Evolutionary conservation across 2,888 invertebrate genomes (phyloP), one percentile per base, ranked within the genome.

Genomic region (Microplitis manilae): DNA sequence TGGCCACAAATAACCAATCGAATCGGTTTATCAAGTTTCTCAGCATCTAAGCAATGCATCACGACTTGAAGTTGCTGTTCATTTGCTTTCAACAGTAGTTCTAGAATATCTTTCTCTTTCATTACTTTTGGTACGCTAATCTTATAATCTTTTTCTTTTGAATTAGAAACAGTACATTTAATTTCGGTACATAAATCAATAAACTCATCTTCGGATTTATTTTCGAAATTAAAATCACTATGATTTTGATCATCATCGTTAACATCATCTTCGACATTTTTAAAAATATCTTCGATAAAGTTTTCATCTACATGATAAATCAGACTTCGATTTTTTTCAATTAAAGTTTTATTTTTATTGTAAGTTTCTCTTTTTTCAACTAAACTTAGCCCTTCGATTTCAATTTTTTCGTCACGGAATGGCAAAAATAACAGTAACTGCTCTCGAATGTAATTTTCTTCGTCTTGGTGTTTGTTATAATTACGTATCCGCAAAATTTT

Each of bases 391-490:
- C 20, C 20, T 20, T 20, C 20, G 20, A 20, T 20, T 20, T 20
- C 20, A 20, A 20, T 20, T 38, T 60, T 73, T 60, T 73, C 73
- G 59, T 73, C 39, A 7, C 62, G 41, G 13, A 60, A 73, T 15
- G 65, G 73, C 40, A 64, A 65, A 13, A 59, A 73, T 20, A 73
- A 40, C 5, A 65, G 73, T 40, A 73, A 62, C 50, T 73, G 64
- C 17, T 73, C 73, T 7, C 73, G 65, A 67, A 6, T 67, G 50
- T 73, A 73, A 65, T 65, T 73, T 5, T 41, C 7, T 17, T 50
- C 40, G 65, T 20, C 20, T 20, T 20, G 20, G 20, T 20, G 20
- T 2, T 20, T 20, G 20, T 20, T 20, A 20, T 20, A 73, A 30
- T 50, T 15, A 9, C 40, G 20, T 67, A 17, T 65, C 41, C 73